Conservation (phyloP, 2,797 vertebrate species). For the Gephyroberyx darwinii region DNA sequence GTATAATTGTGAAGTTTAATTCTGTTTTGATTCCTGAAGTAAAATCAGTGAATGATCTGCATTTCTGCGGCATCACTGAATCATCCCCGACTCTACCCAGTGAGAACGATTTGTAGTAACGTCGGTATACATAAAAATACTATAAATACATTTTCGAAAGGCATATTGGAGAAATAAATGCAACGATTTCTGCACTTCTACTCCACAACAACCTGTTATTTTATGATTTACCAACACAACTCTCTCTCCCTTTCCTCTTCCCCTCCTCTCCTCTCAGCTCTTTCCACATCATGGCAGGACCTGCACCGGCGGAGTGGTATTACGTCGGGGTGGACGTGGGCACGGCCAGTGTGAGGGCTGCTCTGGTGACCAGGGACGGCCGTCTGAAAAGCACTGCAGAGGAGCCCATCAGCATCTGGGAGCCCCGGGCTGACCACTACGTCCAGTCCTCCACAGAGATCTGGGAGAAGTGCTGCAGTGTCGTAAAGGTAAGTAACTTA, state of each 20-base stretch:
- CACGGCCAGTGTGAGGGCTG: constrained; percentile 90
- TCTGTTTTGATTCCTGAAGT: not conserved
- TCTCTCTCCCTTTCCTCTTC: not conserved
- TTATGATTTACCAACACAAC: constrained; percentile 10
- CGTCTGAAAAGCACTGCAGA: constrained; percentile 81
- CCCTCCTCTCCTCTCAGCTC: not conserved
- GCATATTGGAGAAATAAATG: not conserved
- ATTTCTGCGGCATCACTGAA: not conserved
- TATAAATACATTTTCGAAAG: not conserved
- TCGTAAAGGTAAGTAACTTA: constrained; percentile 84
- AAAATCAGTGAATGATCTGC: not conserved
- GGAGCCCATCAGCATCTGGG: constrained; percentile 87
- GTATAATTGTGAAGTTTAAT: not conserved
- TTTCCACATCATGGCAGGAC: constrained; percentile 63
- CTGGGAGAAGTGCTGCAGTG: constrained; percentile 90
- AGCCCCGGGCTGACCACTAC: constrained; percentile 86
- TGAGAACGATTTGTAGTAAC: no score
- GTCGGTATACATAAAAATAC: not conserved
- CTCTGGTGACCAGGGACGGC: constrained; percentile 87
- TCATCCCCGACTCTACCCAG: not conserved
- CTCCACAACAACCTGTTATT: not conserved
- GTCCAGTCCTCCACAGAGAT: constrained; percentile 94
- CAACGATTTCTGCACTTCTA: not conserved
- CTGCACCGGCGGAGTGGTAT: constrained; percentile 62
- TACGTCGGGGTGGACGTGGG: constrained; percentile 95